Base-by-base conservation (phyloP, 1,140 invertebrate genomes). In the Spodoptera frugiperda region DNA sequence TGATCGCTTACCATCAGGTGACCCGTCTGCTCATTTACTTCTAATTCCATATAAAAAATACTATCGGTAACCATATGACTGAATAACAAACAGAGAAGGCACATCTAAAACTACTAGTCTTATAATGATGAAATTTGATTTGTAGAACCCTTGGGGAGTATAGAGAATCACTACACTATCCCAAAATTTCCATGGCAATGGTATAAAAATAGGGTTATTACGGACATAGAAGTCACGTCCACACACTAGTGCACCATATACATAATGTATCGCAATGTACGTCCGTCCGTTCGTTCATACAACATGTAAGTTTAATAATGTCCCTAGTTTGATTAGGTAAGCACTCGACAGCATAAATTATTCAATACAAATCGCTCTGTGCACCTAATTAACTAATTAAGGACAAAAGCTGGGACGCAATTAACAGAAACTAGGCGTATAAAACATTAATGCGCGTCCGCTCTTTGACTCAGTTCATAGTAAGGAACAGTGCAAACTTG, bases 371-470 rank as follows among this genome's bases (percentile, higher is more conserved):
- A 71, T 71, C 49, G 68, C 53, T 71, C 4, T 44, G 68, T 54
- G 51, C 12, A 71, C 51, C 68, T 55, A 71, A 71, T 71, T 57
- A 71, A 71, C 25, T 71, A 71, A 71, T 71, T 71, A 71, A 71
- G 68, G 33, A 44, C 68, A 57, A 71, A 71, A 53, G 49, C 67
- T 11, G 67, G 67, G 25, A 33, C 25, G 54, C 67, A 54, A 71
- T 71, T n/a, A 55, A 57, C 51, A 19, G 68, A 14, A 51, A 70
- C 30, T 71, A 19, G 17, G 53, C 17, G 12, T 25, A 39, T 54
- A 70, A 70, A 54, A 70, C 30, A 54, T 54, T 70, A n/a, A 70
- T 70, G 30, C 49, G 25, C 11, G 21, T 15, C 25, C 30, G 30
- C 57, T 30, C 57, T 61, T 61, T 61, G 30, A 10, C 21, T 61